Evolutionary conservation across 2,797 vertebrate species (phyloP), one percentile per base, ranked within the genome.

Genomic region (Stomatorhinus walkeri): DNA sequence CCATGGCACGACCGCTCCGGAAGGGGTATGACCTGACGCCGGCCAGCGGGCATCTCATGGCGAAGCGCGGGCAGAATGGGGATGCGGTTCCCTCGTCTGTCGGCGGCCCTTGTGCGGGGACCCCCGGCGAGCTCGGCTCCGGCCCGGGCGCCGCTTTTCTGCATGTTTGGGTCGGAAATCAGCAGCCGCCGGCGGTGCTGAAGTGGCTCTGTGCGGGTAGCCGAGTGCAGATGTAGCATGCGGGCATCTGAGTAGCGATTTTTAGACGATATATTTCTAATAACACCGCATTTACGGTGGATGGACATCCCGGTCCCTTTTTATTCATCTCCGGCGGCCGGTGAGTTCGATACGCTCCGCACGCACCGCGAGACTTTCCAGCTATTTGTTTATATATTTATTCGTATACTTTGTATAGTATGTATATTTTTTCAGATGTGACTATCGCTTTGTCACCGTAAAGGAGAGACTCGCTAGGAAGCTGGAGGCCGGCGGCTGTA

Each of bases 41-140:
- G 9, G 28, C 22, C 59, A 64, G 9, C 22, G 59, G 28, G 10
- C 64, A 28, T 32, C 64, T 68, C 64, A 14, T 28, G 64, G 64
- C 10, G 40, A 81, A 36, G 76, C 36, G 7, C 10, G 1, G 4
- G 40, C 83, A 92, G 93, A 93, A 91, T 93, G 91, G 90, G 91
- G 59, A 64, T 64, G 22, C 22, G 59, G 22, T n/a, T 7, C 6
- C 56, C n/a, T 59, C 7, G 7, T 2, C n/a, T 61, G 22, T 24
- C 59, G 59, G 59, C 22, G 59, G 22, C 64, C 28, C 64, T 68
- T 68, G 64, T 28, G 24, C 64, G 64, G 64, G 28, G 64, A 72
- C 64, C 64, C 64, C 64, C 28, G 64, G 28, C 14, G 64, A 72
- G 64, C 28, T 16, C 9, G 64, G 64, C 28, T 68, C 64, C 64